Evolutionary conservation across 2,113 vertebrate genomes (phyloP).

Genomic region (Pluvianellus socialis): DNA sequence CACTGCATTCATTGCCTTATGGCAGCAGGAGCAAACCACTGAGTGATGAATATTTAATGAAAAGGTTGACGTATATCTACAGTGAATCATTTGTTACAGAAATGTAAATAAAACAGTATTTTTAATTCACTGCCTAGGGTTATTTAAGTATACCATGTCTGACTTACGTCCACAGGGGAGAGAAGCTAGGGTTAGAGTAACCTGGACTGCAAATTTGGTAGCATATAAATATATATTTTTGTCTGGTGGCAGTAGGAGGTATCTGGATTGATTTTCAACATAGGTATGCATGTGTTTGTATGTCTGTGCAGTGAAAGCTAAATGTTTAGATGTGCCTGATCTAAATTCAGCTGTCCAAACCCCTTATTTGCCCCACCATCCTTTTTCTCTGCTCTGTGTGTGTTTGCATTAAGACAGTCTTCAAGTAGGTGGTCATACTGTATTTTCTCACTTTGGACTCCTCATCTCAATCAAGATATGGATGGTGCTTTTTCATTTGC

Average conservation of each 20-base stretch:
- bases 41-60: conserved; percentile 25
- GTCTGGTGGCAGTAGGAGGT: background rate
- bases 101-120: conserved; percentile 48
- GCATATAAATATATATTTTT: background rate
- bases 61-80: background rate
- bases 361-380: background rate
- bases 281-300: background rate
- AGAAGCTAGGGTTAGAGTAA: background rate
- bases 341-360: background rate
- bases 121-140: conserved; percentile 9
- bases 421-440: background rate
- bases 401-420: background rate
- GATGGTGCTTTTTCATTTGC: background rate
- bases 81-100: conserved; percentile 21
- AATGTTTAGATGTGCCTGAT: background rate
- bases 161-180: background rate
- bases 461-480: background rate
- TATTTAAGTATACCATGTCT: background rate
- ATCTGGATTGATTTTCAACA: background rate
- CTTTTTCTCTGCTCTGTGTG: background rate
- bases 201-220: background rate
- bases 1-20: background rate
- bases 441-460: background rate
- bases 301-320: background rate
- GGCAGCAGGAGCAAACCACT: background rate